Percentiles rank a stretch among this genome's conserved stretches.
These are phyloP conservation scores for Psylliodes chrysocephalus DNA, from an alignment of 2,888 invertebrate species.

Conservation along the genomic window DNA sequence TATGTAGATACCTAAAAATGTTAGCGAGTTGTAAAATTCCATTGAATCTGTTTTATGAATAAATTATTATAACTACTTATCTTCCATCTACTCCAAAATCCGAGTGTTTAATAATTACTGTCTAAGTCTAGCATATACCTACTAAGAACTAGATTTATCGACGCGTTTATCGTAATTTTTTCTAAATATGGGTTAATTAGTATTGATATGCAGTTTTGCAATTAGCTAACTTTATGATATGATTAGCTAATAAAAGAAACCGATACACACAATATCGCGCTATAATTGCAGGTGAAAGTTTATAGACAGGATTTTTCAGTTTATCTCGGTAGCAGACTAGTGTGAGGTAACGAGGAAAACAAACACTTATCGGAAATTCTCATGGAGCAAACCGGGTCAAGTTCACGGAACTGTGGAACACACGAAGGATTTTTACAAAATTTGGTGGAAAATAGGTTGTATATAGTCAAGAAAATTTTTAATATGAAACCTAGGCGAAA, in stretches of 20 bases:
- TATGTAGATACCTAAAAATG: no score
- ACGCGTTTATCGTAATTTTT: not conserved
- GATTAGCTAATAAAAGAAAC: constrained; percentile 17
- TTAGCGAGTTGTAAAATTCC: no score
- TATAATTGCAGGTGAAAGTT: not conserved
- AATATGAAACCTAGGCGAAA: no score
- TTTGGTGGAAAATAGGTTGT: no score
- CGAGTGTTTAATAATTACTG: not conserved
- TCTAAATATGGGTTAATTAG: not conserved
- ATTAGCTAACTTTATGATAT: constrained; percentile 4
- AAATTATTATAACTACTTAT: no score
- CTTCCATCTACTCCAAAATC: not conserved
- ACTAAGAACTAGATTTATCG: not conserved
- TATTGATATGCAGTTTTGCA: constrained; percentile 11
- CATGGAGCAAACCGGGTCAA: not conserved
- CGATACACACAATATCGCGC: not conserved
- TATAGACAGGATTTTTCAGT: not conserved
- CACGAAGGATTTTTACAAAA: no score
- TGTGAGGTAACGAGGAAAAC: not conserved
- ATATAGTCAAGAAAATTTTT: no score
- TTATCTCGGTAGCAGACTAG: not conserved
- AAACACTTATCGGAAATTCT: not conserved
- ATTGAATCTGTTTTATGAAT: no score
- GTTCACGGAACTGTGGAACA: not conserved
- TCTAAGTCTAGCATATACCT: not conserved